phyloP scores from a whole-genome alignment of 1,140 invertebrate genomes.

The Oncopeltus fasciatus region DNA sequence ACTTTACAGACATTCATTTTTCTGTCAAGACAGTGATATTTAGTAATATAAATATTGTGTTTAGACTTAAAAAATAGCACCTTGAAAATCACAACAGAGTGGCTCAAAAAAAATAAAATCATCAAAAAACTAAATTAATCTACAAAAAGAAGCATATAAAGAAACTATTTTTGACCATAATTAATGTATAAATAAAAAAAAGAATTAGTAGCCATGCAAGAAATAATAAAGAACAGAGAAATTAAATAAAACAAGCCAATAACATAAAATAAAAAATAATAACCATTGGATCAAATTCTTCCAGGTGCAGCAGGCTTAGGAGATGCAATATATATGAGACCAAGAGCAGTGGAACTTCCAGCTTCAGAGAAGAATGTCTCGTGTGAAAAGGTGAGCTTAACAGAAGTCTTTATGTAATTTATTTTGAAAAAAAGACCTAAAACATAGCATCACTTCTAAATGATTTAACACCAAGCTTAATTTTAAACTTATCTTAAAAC shows the following conservation, averaged over 20 bases:
- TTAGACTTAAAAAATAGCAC: too few relatives aligned
- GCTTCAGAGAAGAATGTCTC: slow-evolving; percentile 32
- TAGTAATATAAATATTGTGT: too few relatives aligned
- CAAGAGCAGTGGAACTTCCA: slow-evolving; percentile 32
- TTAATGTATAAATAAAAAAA: not conserved
- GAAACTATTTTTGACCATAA: too few relatives aligned
- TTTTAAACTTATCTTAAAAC: too few relatives aligned
- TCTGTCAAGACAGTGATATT: too few relatives aligned
- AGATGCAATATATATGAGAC: slow-evolving; percentile 38
- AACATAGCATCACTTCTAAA: not conserved
- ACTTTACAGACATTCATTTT: too few relatives aligned
- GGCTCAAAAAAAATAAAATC: too few relatives aligned
- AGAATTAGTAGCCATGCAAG: not conserved
- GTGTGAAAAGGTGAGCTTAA: slow-evolving; percentile 38
- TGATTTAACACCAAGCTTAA: too few relatives aligned
- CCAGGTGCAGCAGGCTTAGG: slow-evolving; percentile 31
- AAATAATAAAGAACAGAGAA: not conserved
- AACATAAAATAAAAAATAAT: slow-evolving; percentile 22
- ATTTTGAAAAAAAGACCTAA: not conserved
- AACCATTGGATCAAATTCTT: slow-evolving; percentile 37
- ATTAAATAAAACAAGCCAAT: slow-evolving; percentile 23
- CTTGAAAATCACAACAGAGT: too few relatives aligned
- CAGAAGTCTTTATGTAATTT: slow-evolving; percentile 27
- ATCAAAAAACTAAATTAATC: too few relatives aligned
- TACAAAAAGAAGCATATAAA: too few relatives aligned